Conservation (phyloP, 2,888 invertebrate genomes). For the Erebia aethiops region DNA sequence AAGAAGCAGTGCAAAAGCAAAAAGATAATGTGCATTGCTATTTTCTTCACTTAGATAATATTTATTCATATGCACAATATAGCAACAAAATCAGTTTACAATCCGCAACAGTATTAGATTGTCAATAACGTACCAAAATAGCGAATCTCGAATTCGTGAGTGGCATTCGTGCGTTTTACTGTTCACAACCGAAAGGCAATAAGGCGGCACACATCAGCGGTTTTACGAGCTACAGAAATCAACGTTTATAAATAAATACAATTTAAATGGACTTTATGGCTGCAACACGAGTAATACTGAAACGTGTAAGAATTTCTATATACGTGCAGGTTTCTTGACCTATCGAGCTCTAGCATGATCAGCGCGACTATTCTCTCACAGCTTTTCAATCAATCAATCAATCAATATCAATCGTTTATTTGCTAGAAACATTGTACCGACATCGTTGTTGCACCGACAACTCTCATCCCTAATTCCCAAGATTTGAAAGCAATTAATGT, state of each 20-base stretch:
- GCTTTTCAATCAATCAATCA: too few species aligned
- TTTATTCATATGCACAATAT: too few species aligned
- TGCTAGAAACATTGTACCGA: too few species aligned
- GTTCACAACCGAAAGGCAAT: conserved; percentile 45
- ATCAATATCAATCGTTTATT: too few species aligned
- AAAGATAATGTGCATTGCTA: too few species aligned
- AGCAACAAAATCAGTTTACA: too few species aligned
- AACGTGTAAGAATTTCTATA: conserved; percentile 4
- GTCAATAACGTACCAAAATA: conserved; percentile 55
- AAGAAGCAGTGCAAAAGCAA: too few species aligned
- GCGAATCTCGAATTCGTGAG: conserved; percentile 52
- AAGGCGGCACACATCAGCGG: conserved; percentile 48
- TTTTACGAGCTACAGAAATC: conserved; percentile 70
- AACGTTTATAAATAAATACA: conserved; percentile 73
- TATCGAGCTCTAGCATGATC: neutral
- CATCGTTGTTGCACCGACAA: too few species aligned
- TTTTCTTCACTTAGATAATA: too few species aligned
- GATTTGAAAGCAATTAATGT: too few species aligned
- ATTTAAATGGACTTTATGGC: conserved; percentile 65
- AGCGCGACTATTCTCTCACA: too few species aligned
- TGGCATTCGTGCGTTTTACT: conserved; percentile 57
- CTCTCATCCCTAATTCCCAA: too few species aligned
- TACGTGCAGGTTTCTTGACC: neutral
- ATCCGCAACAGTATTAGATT: neutral
- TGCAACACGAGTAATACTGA: conserved; percentile 47